Evolutionary conservation across 2,888 invertebrate species (phyloP), one percentile per base, ranked within the genome.

Genomic region (Molanna angustata): DNA sequence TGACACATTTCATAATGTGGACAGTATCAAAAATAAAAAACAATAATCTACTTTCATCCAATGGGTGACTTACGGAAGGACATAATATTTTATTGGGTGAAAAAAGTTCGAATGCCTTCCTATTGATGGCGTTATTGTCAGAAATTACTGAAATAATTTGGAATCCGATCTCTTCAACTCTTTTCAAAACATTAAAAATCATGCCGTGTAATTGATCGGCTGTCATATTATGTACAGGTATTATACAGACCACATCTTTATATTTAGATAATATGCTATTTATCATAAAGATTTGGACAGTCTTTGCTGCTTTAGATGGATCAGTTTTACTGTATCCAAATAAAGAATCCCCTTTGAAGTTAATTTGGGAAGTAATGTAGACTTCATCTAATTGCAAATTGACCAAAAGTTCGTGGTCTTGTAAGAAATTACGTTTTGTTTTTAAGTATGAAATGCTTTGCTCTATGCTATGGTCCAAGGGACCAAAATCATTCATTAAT

Each of bases 11-110:
- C 6, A 41, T 41, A 19, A 41, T 41, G n/a, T 41, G 41, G 2
- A 19, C 41, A 41, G 41, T 18, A 20, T 41, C 41, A 20, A 41
- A 41, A 41, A 41, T 41, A 20, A 41, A 41, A 41, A 41, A 41
- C 14, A 18, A 41, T 20, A n/a, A 9, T 41, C 41, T 17, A 20
- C 20, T 41, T 7, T 14, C n/a, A 41, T 41, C 41, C 20, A 20
- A n/a, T 4, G 41, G 41, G 20, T 41, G 41, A 41, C 9, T n/a
- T 17, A 20, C 20, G 20, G n/a, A 19, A 11, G 41, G 41, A 7
- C n/a, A n/a, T 6, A 18, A 18, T 41, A 17, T 41, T 41, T 41
- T 14, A 20, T n/a, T 20, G 4, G 41, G 41, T 17, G 18, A n/a
- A 3, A 41, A 19, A 7, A 41, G 21, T 41, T 41, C 41, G 20